Percentiles rank a stretch among this genome's conserved stretches.
phyloP scores from a whole-genome alignment of 2,888 invertebrate species.

The Phortica magna region DNA sequence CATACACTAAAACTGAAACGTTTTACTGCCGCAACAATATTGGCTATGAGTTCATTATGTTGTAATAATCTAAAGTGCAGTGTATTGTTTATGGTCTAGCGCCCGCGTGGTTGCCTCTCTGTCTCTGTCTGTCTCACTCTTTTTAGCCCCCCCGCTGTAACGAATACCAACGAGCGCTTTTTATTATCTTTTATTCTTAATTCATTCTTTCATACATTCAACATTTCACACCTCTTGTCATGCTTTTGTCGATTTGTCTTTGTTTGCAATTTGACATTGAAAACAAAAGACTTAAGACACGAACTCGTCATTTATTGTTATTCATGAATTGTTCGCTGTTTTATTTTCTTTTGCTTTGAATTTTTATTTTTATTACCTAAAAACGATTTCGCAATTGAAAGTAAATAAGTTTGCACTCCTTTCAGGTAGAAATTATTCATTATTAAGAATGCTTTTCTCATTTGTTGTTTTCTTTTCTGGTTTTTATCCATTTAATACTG shows the following conservation, averaged over 20 bases:
- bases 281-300: slow-evolving; percentile 34
- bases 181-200: background rate
- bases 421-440: slow-evolving; percentile 32
- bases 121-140: background rate
- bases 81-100: slow-evolving; percentile 14
- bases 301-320: slow-evolving; percentile 20
- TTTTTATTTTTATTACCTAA: background rate
- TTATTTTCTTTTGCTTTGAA: background rate
- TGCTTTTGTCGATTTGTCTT: slow-evolving; percentile 12
- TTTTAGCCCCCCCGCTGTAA: background rate
- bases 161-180: background rate
- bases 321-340: background rate
- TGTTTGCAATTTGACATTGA: slow-evolving; percentile 27
- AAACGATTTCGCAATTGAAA: slow-evolving; percentile 23
- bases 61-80: slow-evolving; percentile 10
- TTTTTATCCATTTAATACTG: background rate
- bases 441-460: slow-evolving; percentile 18
- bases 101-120: background rate
- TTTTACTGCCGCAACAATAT: background rate
- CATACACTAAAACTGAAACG: background rate
- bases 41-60: slow-evolving; percentile 9
- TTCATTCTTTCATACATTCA: background rate
- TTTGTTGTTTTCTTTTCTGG: background rate
- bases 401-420: slow-evolving; percentile 22
- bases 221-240: slow-evolving; percentile 21